phyloP scores from a whole-genome alignment of 1,140 invertebrate genomes.

The Eumaeus atala region DNA sequence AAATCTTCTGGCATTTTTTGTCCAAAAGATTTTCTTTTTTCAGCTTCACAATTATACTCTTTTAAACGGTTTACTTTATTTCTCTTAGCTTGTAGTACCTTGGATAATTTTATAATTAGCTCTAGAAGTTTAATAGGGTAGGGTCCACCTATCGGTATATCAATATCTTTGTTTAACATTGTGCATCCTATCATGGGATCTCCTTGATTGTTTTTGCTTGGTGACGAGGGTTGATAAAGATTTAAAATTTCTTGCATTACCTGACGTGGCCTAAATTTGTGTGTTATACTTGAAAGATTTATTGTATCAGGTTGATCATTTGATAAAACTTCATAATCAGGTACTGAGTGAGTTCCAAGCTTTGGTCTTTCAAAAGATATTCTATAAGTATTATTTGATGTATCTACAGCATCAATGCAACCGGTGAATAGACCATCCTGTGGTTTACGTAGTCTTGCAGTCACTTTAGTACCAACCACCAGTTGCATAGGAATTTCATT shows the following conservation, averaged over 20 bases:
- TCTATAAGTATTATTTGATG: constrained; percentile 96
- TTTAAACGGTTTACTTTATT: constrained; percentile 86
- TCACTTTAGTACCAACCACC: constrained; percentile 97
- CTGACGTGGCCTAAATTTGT: constrained; percentile 82
- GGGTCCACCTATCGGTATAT: constrained; percentile 79
- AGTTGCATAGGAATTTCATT: constrained; percentile 96
- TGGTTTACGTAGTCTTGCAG: constrained; percentile 90
- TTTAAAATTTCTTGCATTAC: constrained; percentile 70
- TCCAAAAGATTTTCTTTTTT: constrained; percentile 88
- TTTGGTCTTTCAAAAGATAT: constrained; percentile 96
- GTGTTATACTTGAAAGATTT: constrained; percentile 88
- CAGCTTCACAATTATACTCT: constrained; percentile 93
- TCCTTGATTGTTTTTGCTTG: constrained; percentile 54
- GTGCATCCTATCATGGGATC: constrained; percentile 75
- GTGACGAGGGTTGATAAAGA: constrained; percentile 43
- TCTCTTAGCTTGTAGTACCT: constrained; percentile 89
- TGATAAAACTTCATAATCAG: constrained; percentile 96
- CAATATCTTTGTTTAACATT: constrained; percentile 48
- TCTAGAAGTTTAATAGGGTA: constrained; percentile 91
- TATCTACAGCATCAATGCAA: constrained; percentile 97
- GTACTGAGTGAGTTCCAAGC: constrained; percentile 95
- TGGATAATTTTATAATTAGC: constrained; percentile 89
- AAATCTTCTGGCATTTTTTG: constrained; percentile 88
- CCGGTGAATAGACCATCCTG: constrained; percentile 98
- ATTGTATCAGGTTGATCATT: constrained; percentile 94